Conservation (phyloP, 1,140 invertebrate genomes). For the Protaetia brevitarsis region DNA sequence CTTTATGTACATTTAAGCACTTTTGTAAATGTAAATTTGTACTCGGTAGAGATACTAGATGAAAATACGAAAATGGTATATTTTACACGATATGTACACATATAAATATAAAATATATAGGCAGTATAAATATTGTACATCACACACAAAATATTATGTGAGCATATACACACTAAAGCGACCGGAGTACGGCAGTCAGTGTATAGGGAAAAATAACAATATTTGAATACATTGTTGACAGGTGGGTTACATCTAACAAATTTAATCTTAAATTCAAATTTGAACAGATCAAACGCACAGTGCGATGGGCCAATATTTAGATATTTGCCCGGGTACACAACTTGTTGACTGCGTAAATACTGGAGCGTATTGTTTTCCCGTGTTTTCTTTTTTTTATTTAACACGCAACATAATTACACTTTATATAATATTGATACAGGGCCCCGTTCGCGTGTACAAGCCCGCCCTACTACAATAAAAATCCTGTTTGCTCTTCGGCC, state of each 20-base stretch:
- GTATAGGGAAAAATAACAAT: constrained; percentile 43
- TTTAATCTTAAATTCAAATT: constrained; percentile 50
- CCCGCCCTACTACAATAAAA: constrained; percentile 9
- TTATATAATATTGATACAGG: constrained; percentile 16
- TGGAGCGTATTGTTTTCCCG: constrained; percentile 42
- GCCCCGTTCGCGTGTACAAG: constrained; percentile 6
- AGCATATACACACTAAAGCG: background rate
- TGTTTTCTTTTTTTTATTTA: constrained; percentile 33
- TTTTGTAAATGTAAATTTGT: background rate
- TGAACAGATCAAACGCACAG: constrained; percentile 47
- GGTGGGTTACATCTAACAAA: constrained; percentile 46
- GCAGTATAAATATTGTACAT: background rate
- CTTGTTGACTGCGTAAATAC: constrained; percentile 48
- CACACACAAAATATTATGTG: background rate
- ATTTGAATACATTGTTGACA: constrained; percentile 45
- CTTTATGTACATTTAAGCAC: background rate
- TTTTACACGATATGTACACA: background rate
- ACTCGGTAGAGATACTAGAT: background rate
- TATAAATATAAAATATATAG: constrained; percentile 12
- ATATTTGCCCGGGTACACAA: constrained; percentile 47
- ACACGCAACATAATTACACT: constrained; percentile 11
- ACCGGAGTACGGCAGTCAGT: background rate
- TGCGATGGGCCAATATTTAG: constrained; percentile 48
- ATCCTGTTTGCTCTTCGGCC: constrained; percentile 10
- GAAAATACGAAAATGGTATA: constrained; percentile 4